A percentile compares a stretch with the other conserved stretches of the same genome.
Evolutionary conservation across 1,140 invertebrate species (phyloP).

Genomic region (Delia radicum): DNA sequence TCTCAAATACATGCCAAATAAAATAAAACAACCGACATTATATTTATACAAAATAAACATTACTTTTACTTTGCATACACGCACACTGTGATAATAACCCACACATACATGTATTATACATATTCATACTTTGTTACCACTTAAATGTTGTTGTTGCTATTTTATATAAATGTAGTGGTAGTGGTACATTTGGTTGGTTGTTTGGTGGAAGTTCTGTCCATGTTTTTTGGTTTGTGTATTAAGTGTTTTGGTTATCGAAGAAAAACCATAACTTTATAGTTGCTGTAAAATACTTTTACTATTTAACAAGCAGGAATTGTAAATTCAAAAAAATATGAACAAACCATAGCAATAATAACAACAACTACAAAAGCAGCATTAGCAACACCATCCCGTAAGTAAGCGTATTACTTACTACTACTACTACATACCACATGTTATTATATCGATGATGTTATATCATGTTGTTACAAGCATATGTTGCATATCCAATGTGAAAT

Average conservation of each 20-base stretch:
- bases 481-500: constrained; percentile 16
- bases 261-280: neutral
- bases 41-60: neutral
- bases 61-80: no score
- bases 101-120: neutral
- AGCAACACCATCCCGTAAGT: neutral
- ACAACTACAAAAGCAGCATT: neutral
- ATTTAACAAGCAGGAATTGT: neutral
- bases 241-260: neutral
- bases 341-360: neutral
- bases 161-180: no score
- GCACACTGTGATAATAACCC: neutral
- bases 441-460: constrained; percentile 9
- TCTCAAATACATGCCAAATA: neutral
- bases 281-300: neutral
- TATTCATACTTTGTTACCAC: no score
- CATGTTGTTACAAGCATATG: constrained; percentile 13
- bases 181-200: neutral
- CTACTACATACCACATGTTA: neutral
- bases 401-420: neutral
- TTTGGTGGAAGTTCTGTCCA: neutral
- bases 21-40: neutral
- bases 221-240: neutral
- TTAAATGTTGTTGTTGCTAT: no score
- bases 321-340: neutral